Conservation (phyloP, 2,797 vertebrate genomes). For the Rhinophrynus dorsalis region DNA sequence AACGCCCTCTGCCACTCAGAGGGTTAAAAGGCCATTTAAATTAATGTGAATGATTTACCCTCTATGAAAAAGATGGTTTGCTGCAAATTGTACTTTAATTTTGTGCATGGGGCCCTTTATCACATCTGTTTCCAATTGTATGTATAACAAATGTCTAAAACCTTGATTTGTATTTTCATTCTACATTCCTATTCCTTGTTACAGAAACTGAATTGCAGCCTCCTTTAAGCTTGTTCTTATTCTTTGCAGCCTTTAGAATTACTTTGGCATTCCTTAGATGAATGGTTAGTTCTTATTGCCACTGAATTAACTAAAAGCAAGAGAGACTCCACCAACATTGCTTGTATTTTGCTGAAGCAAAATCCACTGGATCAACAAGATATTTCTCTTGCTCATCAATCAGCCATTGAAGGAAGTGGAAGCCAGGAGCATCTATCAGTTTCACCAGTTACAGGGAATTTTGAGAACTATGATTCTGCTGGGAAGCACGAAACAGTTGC, state of each 20-base stretch:
- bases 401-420: slow-evolving; percentile 59
- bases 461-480: slow-evolving; percentile 60
- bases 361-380: slow-evolving; percentile 70
- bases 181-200: neutral
- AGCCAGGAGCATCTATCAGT: slow-evolving; percentile 54
- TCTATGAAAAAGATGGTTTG: too few species aligned
- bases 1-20: too few species aligned
- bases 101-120: neutral
- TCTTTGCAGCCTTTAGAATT: slow-evolving; percentile 87
- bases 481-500: slow-evolving; percentile 77
- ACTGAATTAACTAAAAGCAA: slow-evolving; percentile 87
- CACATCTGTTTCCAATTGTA: too few species aligned
- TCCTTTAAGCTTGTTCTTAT: slow-evolving; percentile 37
- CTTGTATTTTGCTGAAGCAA: slow-evolving; percentile 90
- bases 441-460: slow-evolving; percentile 57
- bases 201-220: neutral
- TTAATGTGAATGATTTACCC: too few species aligned
- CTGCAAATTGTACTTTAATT: too few species aligned
- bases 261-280: slow-evolving; percentile 96
- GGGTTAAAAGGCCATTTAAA: too few species aligned
- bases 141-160: too few species aligned
- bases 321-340: slow-evolving; percentile 81
- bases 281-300: slow-evolving; percentile 96
- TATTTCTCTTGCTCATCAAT: slow-evolving; percentile 63
- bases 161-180: neutral